Evolutionary conservation across 2,797 vertebrate genomes (phyloP), one percentile per base, ranked within the genome.

Genomic region (Bufotes viridis): DNA sequence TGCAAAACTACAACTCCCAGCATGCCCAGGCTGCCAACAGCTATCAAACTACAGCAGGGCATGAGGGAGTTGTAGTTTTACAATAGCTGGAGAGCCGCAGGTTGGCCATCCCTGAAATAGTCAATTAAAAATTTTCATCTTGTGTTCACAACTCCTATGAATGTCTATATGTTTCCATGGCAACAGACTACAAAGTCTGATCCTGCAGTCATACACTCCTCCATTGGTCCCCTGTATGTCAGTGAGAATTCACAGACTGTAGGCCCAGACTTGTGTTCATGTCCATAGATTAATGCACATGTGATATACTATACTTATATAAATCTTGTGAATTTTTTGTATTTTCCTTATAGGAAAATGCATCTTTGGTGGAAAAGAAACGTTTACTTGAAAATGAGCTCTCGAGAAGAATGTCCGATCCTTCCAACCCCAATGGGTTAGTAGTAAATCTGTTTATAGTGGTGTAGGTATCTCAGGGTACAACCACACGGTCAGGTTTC

Each of bases 331-430:
- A 74, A 49, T 17, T 53, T 34, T 18, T 11, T 51, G 26, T 29
- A 10, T 87, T 53, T 76, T 63, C 22, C 15, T 34, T 34, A 15
- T 87, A 95, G 94, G 95, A 95, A 83, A 95, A 94, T 90, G 92
- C 90, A 89, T 87, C 57, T 0, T 89, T 96, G 82, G 82, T 91
- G n/a, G 91, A 92, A 87, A 95, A 91, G 90, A 95, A 94, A 75
- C 51, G 29, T 10, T 86, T 91, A 9, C 86, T 93, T 82, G 94
- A 95, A 86, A 90, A 90, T 87, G 92, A 91, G 74, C 91, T 95
- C 34, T 90, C 92, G 1, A 91, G 91, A 61, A 93, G 91, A 89
- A 91, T 75, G 89, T 76, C 91, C 26, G 82, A 87, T 1, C 69
- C 90, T 0, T 81, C 90, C 17, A 69, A 60, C 51, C 22, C 78